Base-by-base conservation (phyloP, 2,888 invertebrate species). In the Sialis lutaria region DNA sequence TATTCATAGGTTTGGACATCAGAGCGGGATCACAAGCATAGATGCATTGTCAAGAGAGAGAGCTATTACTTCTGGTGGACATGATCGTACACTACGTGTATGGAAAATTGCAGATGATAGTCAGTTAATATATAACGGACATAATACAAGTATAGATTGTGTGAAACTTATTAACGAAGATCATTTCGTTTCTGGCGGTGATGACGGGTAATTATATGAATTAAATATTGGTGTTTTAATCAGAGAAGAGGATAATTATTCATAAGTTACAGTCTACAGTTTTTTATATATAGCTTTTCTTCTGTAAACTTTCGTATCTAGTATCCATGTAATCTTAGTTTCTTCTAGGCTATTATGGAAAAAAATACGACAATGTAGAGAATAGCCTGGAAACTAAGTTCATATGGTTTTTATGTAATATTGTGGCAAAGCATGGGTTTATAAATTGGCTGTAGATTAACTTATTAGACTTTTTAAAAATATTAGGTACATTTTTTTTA, bases 71-170 rank as follows among this genome's bases (percentile, higher is more conserved):
- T 77, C 86, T 12, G 96, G 97, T 10, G 92, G 95, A 4, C 72
- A 82, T 50, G 97, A 98, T 60, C 75, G 79, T 39, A 77, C 87
- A 2, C 67, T 95, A 12, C 73, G 96, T 55, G 76, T 98, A 55
- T 98, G 97, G 96, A 97, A 98, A 65, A 85, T 98, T 48, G 79
- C 84, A 1, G 96, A 97, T 67, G 97, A 97, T 62, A 93, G 95
- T 12, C 97, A 98, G 61, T 70, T 98, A 12, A 85, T 97, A 54
- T 96, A 86, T 60, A 88, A 91, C 62, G 90, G 87, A 0, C 84
- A 86, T 48, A 65, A 68, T 9, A 79, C 81, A 40, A 88, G 88
- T 50, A 79, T 97, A 51, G 97, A 97, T 64, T 77, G 76, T 58
- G 88, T 97, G 0, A 82, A 82, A 58, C 72, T 95, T 42, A 76